Base-by-base conservation (phyloP, 2,113 vertebrate species). In the Mastomys coucha region DNA sequence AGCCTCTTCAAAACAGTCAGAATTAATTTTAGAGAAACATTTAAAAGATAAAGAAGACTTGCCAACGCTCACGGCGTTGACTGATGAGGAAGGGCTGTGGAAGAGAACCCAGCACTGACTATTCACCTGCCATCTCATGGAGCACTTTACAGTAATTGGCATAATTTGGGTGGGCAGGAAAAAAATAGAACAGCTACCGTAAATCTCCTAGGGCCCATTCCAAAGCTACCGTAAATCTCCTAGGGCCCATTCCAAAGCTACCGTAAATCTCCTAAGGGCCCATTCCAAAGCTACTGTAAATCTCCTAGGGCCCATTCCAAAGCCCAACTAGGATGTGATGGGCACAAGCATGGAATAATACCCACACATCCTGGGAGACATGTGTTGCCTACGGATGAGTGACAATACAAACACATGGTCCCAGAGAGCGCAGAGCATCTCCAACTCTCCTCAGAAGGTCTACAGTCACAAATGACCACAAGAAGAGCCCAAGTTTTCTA, bases 21-120 rank as follows among this genome's bases (percentile, higher is more conserved):
- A 93, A 96, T 97, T 97, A 91, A 97, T 96, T 97, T 95, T 93
- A 97, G 92, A 69, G n/a, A 51, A 97, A 96, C 89, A 91, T 88
- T 94, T 94, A 91, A 77, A 88, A 91, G 67, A 56, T 89, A 51
- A 22, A 73, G 82, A 92, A 81, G 92, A 88, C 49, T 49, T 51
- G 76, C 84, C 88, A 86, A 97, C 0, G 3, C 81, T 93, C 97
- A n/a, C 75, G 94, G 89, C 81, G 96, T 53, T 85, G 90, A 89
- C 53, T 93, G 80, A 92, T 14, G 67, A 95, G 87, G 87, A 96
- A 65, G 96, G n/a, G 17, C 28, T 45, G 28, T 33, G 26, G 70
- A 82, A 63, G 80, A 88, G 51, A 86, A 80, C 11, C 88, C 12
- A 2, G 63, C 28, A 1, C 39, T 7, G 92, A 91, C 76, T 78